A percentile compares a stretch with the other conserved stretches of the same genome.
Evolutionary conservation across 2,888 invertebrate genomes (phyloP).

Genomic region (Tenthredo amoena): DNA sequence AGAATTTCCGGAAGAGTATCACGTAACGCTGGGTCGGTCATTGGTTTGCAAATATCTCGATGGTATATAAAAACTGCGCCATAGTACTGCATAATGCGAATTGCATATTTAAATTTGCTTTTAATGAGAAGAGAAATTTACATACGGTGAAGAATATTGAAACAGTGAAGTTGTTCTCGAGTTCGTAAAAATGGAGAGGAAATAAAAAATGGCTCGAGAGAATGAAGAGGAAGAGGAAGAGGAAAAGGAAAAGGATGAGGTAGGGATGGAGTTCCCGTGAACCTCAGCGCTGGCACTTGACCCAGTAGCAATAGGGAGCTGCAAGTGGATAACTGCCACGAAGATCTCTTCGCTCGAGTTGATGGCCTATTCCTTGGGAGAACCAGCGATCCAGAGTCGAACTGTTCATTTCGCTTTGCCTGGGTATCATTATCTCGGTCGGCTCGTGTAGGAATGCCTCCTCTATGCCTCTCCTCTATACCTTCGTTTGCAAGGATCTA

Average conservation of each 20-base stretch:
- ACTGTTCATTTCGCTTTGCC: slow-evolving; percentile 59
- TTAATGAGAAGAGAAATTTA: slow-evolving; percentile 13
- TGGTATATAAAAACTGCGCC: not conserved
- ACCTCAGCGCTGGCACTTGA: slow-evolving; percentile 70
- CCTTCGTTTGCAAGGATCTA: slow-evolving; percentile 40
- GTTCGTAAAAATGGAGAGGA: not conserved
- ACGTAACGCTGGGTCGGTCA: not conserved
- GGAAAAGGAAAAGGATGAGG: slow-evolving; percentile 17
- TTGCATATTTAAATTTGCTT: not conserved
- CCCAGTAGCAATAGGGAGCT: slow-evolving; percentile 70
- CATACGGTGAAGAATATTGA: slow-evolving; percentile 15
- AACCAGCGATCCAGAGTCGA: slow-evolving; percentile 54
- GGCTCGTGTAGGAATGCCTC: slow-evolving; percentile 70
- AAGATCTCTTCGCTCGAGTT: slow-evolving; percentile 66
- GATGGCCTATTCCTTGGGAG: slow-evolving; percentile 58
- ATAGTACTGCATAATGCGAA: not conserved
- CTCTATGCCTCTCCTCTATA: slow-evolving; percentile 32
- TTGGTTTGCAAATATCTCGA: not conserved
- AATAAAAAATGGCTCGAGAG: not conserved
- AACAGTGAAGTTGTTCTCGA: not conserved
- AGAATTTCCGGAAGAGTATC: not conserved
- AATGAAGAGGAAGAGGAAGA: not conserved
- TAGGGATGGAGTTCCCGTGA: slow-evolving; percentile 66
- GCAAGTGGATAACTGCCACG: slow-evolving; percentile 71
- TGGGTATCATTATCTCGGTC: slow-evolving; percentile 68